Evolutionary conservation across 2,113 vertebrate species (phyloP).

Genomic region (Stegostoma tigrinum): DNA sequence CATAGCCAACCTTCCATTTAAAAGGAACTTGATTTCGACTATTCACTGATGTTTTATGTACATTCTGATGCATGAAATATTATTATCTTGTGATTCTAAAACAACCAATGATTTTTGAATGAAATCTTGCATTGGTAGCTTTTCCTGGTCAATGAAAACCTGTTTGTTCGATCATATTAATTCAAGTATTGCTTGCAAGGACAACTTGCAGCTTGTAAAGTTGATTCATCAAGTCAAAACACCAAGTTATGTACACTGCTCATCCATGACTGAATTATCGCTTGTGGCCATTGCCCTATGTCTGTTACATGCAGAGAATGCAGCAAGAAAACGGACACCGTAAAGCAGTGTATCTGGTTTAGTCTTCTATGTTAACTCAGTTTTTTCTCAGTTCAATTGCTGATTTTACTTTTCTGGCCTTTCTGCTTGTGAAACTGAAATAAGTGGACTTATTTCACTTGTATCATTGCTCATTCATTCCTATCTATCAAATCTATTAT

Average conservation of each 20-base stretch:
- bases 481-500: neutral
- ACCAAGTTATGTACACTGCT: neutral
- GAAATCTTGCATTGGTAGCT: no score
- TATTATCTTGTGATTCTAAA: no score
- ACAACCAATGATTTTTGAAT: no score
- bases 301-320: neutral
- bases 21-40: no score
- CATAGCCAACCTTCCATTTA: no score
- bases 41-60: no score
- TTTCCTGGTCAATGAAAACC: no score
- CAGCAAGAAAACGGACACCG: neutral
- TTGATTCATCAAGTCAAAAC: neutral
- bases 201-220: neutral
- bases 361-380: neutral
- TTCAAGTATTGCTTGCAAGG: no score
- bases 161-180: no score
- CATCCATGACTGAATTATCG: neutral
- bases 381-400: neutral
- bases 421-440: neutral
- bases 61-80: no score
- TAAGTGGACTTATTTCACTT: neutral
- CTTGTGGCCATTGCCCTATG: neutral
- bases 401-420: neutral
- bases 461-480: neutral
- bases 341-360: neutral